Base-by-base conservation (phyloP, 2,797 vertebrate species). In the Arnoldichthys spilopterus region DNA sequence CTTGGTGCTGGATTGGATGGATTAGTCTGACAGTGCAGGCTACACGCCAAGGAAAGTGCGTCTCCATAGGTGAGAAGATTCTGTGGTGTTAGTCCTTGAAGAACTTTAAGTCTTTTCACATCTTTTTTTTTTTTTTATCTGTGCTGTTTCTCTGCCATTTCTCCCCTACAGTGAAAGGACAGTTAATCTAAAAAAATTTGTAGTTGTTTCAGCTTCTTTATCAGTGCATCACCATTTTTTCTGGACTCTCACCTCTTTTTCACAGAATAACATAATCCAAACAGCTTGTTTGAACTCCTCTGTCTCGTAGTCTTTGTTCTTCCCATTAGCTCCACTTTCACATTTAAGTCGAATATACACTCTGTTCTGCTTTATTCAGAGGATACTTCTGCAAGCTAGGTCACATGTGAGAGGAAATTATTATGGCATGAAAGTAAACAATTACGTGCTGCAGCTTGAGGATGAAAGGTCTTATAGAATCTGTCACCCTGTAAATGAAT, bases 361-460 rank as follows among this genome's bases (percentile, higher is more conserved):
- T 74, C 56, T 73, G 62, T 63, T n/a, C 1, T 43, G 22, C 70
- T 58, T 54, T 75, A 56, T 76, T 68, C 53, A 59, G 63, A 8
- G 54, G n/a, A 2, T 12, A 1, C 37, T 20, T 40, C 45, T 43
- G 22, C 45, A 30, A 67, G 72, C 73, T 63, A 47, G 0, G 16
- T 11, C 59, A 77, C 43, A 76, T 37, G 72, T 22, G 11, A 53
- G 16, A 78, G 30, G 70, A 45, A 69, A 83, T 84, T 85, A 67
- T 82, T 72, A 58, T 78, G 70, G 77, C 83, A 85, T 83, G 79
- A 80, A 86, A 82, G 77, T 67, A 84, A 87, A 86, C 79, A 77
- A 85, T 74, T 63, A 63, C 22, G 51, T 22, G 71, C 40, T 45
- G 71, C 18, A 26, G n/a, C 75, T n/a, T 51, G 2, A 6, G 56